A percentile compares a stretch with the other conserved stretches of the same genome.
Conservation (phyloP, 2,888 invertebrate species). For the Escarpia spicata region DNA sequence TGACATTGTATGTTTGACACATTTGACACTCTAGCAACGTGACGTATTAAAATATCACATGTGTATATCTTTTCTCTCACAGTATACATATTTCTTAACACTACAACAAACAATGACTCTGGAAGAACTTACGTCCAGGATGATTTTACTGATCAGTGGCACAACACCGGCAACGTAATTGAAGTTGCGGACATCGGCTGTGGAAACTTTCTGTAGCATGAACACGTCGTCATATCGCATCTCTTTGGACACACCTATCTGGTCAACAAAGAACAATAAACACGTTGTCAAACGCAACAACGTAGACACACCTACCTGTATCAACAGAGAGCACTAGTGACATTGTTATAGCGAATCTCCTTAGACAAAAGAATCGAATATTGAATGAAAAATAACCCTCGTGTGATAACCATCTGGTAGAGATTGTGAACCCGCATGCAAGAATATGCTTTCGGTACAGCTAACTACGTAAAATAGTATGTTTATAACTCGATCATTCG, state of each 20-base stretch:
- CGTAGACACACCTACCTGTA: not conserved
- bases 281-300: not conserved
- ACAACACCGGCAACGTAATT: constrained; percentile 64
- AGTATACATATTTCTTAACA: not conserved
- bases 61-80: no score
- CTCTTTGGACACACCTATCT: constrained; percentile 28
- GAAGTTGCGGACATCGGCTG: constrained; percentile 53
- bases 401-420: no score
- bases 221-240: constrained; percentile 59
- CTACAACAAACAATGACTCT: not conserved
- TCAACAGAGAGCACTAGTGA: not conserved
- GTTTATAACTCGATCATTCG: no score
- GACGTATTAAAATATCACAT: no score
- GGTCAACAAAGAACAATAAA: not conserved
- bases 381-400: no score
- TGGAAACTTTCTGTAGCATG: constrained; percentile 62
- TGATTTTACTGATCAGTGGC: constrained; percentile 63
- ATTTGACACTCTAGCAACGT: no score
- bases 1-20: no score
- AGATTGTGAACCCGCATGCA: no score
- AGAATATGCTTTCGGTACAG: no score
- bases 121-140: constrained; percentile 57
- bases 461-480: no score
- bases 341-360: no score
- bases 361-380: no score